Percentiles rank a stretch among this genome's conserved stretches.
phyloP scores from a whole-genome alignment of 2,113 vertebrate species.

The Grantiella picta region DNA sequence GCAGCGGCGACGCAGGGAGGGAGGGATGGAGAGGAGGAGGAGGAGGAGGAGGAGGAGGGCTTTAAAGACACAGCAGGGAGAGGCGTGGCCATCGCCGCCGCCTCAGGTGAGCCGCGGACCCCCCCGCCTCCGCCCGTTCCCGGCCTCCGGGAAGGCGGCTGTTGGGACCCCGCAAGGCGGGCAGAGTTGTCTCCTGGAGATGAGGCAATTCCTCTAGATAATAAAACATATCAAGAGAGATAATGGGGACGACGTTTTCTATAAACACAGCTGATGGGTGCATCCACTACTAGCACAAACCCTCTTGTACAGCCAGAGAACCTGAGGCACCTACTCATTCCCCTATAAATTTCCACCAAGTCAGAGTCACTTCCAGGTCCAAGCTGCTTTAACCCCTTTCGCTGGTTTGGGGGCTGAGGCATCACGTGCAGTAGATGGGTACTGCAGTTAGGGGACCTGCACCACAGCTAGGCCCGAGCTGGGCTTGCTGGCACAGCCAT shows the following conservation, averaged over 20 bases:
- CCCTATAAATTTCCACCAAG: neutral
- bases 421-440: fast-evolving
- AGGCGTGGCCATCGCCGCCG: neutral
- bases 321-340: fast-evolving
- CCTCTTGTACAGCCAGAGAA: too few species aligned
- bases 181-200: fast-evolving
- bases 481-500: neutral
- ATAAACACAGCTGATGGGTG: neutral
- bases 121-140: too few species aligned
- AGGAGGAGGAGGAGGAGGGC: neutral
- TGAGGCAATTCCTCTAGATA: neutral
- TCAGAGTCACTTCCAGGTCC: neutral
- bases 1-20: neutral
- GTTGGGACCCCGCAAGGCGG: fast-evolving
- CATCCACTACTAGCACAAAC: neutral
- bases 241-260: neutral
- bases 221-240: neutral
- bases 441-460: fast-evolving
- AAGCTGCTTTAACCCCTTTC: neutral
- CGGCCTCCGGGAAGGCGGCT: neutral
- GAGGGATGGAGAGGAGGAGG: neutral
- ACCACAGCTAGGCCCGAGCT: fast-evolving
- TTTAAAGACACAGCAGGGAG: neutral
- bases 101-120: neutral
- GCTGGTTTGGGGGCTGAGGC: neutral